phyloP scores from a whole-genome alignment of 1,140 invertebrate species.

The Watersipora subatra region DNA sequence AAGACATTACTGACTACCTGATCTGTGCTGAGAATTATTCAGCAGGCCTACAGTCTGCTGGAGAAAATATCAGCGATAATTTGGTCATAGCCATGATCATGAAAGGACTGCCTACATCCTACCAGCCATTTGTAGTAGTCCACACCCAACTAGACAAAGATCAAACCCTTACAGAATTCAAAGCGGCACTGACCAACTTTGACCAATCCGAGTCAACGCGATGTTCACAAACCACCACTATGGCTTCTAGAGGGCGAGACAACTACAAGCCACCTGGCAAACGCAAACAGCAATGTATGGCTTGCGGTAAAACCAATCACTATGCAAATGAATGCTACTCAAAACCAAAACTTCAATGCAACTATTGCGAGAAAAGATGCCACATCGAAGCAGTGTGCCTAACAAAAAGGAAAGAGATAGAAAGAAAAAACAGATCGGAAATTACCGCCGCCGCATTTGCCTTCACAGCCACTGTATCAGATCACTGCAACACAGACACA shows the following conservation, averaged over 20 bases:
- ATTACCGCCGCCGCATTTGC: too few species aligned
- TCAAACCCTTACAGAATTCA: neutral
- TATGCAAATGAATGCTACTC: too few species aligned
- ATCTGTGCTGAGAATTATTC: neutral
- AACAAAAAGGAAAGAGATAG: too few species aligned
- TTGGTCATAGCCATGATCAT: neutral
- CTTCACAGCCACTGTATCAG: too few species aligned
- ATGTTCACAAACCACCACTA: neutral
- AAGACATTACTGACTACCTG: neutral
- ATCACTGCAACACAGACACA: too few species aligned
- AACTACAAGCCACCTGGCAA: neutral
- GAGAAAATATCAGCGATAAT: neutral
- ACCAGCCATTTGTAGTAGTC: neutral
- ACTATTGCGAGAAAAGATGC: neutral
- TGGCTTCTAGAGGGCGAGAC: neutral
- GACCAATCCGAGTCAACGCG: neutral
- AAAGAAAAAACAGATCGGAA: too few species aligned
- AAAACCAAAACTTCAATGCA: neutral
- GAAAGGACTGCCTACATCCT: neutral
- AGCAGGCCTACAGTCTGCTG: neutral
- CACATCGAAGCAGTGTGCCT: too few species aligned
- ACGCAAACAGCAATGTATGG: neutral
- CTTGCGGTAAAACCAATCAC: neutral
- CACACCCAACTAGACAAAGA: neutral
- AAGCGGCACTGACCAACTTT: neutral